These are phyloP conservation scores for Platynereis dumerilii DNA, from an alignment of 2,888 invertebrate species.

Conservation along the genomic window DNA sequence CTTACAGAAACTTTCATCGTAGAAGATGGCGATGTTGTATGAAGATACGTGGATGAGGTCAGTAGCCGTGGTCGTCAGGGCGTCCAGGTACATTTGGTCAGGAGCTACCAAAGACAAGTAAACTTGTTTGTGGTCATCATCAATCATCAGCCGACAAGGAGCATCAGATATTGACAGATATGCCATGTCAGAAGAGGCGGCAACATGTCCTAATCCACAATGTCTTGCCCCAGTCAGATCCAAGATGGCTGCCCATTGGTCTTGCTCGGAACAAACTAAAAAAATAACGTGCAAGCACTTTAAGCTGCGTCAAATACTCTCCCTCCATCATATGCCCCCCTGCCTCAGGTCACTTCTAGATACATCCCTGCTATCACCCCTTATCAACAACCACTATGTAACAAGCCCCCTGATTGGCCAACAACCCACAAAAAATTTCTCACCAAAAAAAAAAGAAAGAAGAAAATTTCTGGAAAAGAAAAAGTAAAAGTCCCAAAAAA, in stretches of 20 bases:
- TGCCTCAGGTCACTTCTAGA: no score
- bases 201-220: slow-evolving; percentile 14
- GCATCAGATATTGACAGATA: neutral
- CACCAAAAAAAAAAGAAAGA: no score
- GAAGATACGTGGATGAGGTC: neutral
- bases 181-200: neutral
- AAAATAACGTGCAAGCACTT: no score
- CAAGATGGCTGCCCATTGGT: slow-evolving; percentile 21
- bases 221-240: slow-evolving; percentile 9
- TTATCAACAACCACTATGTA: no score
- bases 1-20: slow-evolving; percentile 6
- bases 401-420: no score
- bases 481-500: no score
- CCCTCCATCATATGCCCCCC: no score
- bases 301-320: no score
- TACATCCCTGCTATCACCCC: no score
- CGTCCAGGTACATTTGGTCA: neutral
- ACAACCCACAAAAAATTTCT: no score
- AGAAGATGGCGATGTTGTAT: slow-evolving; percentile 1
- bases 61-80: neutral
- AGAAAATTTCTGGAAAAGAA: no score
- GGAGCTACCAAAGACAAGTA: neutral
- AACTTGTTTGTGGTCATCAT: neutral
- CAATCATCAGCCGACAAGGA: neutral
- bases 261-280: neutral